phyloP scores from a whole-genome alignment of 2,113 vertebrate genomes.

The Donacobius atricapilla region DNA sequence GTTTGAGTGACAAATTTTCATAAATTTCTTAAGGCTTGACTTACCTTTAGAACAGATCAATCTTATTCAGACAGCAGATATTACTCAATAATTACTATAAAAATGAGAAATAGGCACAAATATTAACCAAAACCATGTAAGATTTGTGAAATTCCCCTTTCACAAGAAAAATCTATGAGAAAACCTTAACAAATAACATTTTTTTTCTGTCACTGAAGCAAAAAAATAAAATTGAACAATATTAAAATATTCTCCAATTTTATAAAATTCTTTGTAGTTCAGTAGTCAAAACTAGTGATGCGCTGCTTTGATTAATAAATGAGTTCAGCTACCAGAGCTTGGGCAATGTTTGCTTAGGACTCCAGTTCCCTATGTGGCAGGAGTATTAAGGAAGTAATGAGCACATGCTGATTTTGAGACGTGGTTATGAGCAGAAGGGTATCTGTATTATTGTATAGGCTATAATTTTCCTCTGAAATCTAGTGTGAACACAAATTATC shows the following conservation, averaged over 20 bases:
- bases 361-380: neutral
- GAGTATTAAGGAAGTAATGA: neutral
- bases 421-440: neutral
- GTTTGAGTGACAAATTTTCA: neutral
- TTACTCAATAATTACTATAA: neutral
- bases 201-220: neutral
- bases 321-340: neutral
- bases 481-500: neutral
- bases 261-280: neutral
- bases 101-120: neutral
- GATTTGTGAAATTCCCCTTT: neutral
- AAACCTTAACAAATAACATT: neutral
- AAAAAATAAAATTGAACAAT: neutral
- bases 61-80: neutral
- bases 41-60: neutral
- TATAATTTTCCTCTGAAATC: neutral
- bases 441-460: neutral
- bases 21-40: neutral
- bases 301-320: neutral
- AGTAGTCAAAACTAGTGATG: neutral
- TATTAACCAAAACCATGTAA: fast-evolving
- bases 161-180: neutral
- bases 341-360: neutral
- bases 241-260: neutral
- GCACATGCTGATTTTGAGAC: neutral